Percentiles rank a stretch among this genome's conserved stretches.
These are phyloP conservation scores for Plebejus anna DNA, from an alignment of 2,888 invertebrate genomes.

Conservation along the genomic window DNA sequence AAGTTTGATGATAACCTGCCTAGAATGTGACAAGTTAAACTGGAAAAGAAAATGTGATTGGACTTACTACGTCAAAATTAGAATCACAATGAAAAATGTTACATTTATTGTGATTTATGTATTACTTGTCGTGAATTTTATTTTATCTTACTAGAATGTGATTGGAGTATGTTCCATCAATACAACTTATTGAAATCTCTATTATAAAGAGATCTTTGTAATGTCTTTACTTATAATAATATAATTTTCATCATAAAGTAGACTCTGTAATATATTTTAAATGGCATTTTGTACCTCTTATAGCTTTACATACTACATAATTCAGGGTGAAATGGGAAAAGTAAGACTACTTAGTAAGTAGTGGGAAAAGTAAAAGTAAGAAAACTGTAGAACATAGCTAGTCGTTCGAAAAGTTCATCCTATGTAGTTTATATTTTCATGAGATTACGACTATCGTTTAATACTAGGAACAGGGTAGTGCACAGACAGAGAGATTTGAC, in stretches of 20 bases:
- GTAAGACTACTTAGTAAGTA: too few species aligned
- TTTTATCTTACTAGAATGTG: not conserved
- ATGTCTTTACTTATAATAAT: not conserved
- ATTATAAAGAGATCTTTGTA: not conserved
- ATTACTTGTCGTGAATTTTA: not conserved
- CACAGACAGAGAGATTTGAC: not conserved
- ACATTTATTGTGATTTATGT: not conserved
- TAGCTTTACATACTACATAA: too few species aligned
- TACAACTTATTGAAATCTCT: not conserved
- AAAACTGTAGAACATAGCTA: too few species aligned
- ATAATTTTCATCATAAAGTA: not conserved
- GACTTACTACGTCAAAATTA: constrained; percentile 4
- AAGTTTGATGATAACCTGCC: constrained; percentile 17
- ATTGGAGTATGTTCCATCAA: not conserved
- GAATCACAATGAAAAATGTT: constrained; percentile 1
- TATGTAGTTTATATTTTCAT: not conserved
- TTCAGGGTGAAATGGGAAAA: too few species aligned
- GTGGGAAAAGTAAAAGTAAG: too few species aligned
- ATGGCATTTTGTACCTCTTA: too few species aligned
- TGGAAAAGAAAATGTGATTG: constrained; percentile 21
- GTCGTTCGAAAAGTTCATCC: not conserved
- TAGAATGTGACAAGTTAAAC: not conserved
- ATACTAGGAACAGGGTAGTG: not conserved
- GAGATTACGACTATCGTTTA: not conserved
- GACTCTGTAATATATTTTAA: not conserved